phyloP scores from a whole-genome alignment of 1,140 invertebrate species.

The Aplysia californica region DNA sequence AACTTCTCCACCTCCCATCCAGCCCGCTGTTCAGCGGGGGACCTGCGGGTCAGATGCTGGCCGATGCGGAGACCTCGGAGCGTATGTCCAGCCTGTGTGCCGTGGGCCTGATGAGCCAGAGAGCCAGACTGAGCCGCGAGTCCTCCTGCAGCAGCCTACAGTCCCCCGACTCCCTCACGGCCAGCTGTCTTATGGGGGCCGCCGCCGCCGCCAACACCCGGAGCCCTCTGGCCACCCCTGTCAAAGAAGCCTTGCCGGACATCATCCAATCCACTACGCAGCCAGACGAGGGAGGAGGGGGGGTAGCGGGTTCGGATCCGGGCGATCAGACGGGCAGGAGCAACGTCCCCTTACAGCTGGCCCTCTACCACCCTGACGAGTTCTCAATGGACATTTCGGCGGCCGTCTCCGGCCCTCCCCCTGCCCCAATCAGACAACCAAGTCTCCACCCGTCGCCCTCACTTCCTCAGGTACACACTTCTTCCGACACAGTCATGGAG shows the following conservation, averaged over 20 bases:
- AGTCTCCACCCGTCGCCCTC: slow-evolving; percentile 8
- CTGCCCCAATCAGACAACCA: not conserved
- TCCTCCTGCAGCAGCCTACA: slow-evolving; percentile 33
- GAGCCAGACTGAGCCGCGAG: slow-evolving; percentile 31
- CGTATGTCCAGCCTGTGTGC: slow-evolving; percentile 18
- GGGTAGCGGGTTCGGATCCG: not conserved
- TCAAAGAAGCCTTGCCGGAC: slow-evolving; percentile 14
- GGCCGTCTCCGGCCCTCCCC: slow-evolving; percentile 3
- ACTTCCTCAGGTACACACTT: slow-evolving; percentile 18
- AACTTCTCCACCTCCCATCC: too few relatives aligned
- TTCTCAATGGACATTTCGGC: slow-evolving; percentile 29
- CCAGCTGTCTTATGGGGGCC: not conserved
- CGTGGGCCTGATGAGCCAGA: slow-evolving; percentile 30
- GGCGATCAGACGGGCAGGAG: not conserved
- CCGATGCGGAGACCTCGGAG: too few relatives aligned
- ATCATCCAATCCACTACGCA: slow-evolving; percentile 15
- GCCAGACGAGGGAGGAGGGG: not conserved
- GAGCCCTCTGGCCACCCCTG: slow-evolving; percentile 10
- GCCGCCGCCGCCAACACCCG: not conserved
- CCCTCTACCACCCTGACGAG: slow-evolving; percentile 36
- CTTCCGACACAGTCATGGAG: slow-evolving; percentile 21
- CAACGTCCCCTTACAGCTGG: slow-evolving; percentile 23
- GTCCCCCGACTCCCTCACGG: not conserved
- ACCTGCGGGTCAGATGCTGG: too few relatives aligned
- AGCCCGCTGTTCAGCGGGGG: too few relatives aligned